Evolutionary conservation across 2,797 vertebrate genomes (phyloP).

Genomic region (Eulemur coronatus): DNA sequence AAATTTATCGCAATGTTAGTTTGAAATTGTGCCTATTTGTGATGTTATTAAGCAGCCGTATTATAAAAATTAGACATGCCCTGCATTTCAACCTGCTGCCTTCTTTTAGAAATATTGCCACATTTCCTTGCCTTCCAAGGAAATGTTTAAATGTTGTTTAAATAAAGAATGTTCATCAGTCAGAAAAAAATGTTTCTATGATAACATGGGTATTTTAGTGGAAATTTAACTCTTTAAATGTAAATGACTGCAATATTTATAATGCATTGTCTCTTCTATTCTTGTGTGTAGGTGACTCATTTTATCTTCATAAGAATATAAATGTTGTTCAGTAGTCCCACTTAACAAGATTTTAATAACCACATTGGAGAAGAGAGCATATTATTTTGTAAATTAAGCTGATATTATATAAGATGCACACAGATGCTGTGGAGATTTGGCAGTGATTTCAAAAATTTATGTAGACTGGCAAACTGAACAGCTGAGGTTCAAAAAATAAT

Average conservation of each 20-base stretch:
- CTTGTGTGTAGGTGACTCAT: constrained; percentile 23
- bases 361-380: not conserved
- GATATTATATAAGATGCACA: not conserved
- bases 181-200: constrained; percentile 67
- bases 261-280: constrained; percentile 28
- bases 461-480: not conserved
- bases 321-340: constrained; percentile 48
- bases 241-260: constrained; percentile 57
- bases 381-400: not conserved
- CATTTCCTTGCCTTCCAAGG: constrained; percentile 40
- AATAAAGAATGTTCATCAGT: constrained; percentile 53
- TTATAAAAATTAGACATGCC: not conserved
- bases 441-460: not conserved
- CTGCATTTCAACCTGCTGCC: not conserved
- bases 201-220: constrained; percentile 61
- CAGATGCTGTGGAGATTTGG: not conserved
- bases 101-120: constrained; percentile 39
- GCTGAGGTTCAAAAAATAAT: not conserved
- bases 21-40: constrained; percentile 59
- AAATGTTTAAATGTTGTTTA: constrained; percentile 19
- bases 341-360: constrained; percentile 64
- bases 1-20: constrained; percentile 73
- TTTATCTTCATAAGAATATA: constrained; percentile 38
- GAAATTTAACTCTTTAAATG: constrained; percentile 66
- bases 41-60: not conserved